Conservation (phyloP, 1,140 invertebrate species). For the Tyrophagus putrescentiae region DNA sequence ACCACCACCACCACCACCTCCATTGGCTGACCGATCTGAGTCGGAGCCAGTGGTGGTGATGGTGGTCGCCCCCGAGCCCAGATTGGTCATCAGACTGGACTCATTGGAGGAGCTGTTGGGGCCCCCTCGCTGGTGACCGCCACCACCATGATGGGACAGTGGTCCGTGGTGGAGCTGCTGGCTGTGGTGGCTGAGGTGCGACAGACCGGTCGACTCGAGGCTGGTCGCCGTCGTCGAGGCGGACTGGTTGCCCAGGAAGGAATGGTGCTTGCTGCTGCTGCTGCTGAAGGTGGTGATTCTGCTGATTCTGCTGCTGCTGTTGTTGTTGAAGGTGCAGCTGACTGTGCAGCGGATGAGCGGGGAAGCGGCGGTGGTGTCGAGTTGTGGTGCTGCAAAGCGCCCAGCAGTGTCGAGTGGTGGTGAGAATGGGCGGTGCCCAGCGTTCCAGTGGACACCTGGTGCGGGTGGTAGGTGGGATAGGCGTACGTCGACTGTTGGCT, state of each 20-base stretch:
- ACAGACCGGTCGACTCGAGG: too few relatives aligned
- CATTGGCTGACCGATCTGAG: not conserved
- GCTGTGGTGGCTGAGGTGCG: not conserved
- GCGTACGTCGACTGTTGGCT: slow-evolving; percentile 12
- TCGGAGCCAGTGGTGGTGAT: slow-evolving; percentile 1
- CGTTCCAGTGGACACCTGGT: not conserved
- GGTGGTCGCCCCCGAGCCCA: too few relatives aligned
- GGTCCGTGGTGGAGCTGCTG: not conserved
- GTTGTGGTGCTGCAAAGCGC: not conserved
- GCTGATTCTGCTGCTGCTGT: not conserved
- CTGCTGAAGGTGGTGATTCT: not conserved
- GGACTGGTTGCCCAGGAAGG: too few relatives aligned
- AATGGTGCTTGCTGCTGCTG: not conserved
- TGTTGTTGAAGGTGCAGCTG: not conserved
- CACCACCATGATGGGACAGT: not conserved
- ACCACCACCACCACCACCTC: not conserved
- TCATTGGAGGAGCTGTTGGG: slow-evolving; percentile 6
- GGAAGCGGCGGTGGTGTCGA: not conserved
- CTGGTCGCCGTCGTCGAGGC: too few relatives aligned
- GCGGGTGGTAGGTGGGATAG: slow-evolving; percentile 15
- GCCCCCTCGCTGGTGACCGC: not conserved
- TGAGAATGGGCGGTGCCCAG: not conserved
- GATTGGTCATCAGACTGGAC: not conserved
- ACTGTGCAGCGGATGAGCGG: slow-evolving; percentile 1
- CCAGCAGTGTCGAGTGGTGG: not conserved